Evolutionary conservation across 2,888 invertebrate genomes (phyloP), one percentile per base, ranked within the genome.

Genomic region (Mactromeris polynyma): DNA sequence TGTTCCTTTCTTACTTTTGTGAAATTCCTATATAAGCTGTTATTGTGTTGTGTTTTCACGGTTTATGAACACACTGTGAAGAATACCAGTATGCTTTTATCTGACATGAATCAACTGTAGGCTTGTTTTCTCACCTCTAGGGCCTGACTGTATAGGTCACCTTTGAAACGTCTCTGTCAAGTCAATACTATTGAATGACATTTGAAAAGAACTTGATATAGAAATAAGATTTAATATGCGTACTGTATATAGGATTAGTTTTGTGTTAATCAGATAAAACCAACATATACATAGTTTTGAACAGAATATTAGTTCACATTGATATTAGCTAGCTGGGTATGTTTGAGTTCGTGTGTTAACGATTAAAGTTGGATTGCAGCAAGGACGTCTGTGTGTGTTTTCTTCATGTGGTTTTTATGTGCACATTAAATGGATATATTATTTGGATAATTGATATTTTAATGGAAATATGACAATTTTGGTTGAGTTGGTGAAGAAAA

Each of bases 31-130:
- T 46, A 31, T 73, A 84, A 84, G 33, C 78, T 36, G 46, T 33
- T 83, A 83, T 73, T 84, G 84, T 78, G 51, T 84, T 84, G 78
- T 84, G 78, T 84, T 77, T 84, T 84, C 84, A 84, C 78, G 84
- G 73, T 84, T 51, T 26, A 31, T 78, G n/a, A 84, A 78, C 84
- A 78, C 77, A 51, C 78, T 84, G 78, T 78, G 77, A 38, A 84
- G 78, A 46, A 46, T 46, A 31, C 36, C 46, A 42, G 46, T 38
- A 84, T 51, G 31, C 84, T 78, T 73, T 84, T 84, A 84, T 84
- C 84, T 84, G 38, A 33, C 40, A 78, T 54, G 78, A 51, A 84
- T 84, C 54, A 38, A 54, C 38, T 78, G 42, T 84, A 51, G 77
- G 38, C 84, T 78, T 78, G 84, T 78, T 84, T 84, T 84, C 84